These are phyloP conservation scores for Characodon lateralis DNA, from an alignment of 2,797 vertebrate genomes.

Conservation along the genomic window DNA sequence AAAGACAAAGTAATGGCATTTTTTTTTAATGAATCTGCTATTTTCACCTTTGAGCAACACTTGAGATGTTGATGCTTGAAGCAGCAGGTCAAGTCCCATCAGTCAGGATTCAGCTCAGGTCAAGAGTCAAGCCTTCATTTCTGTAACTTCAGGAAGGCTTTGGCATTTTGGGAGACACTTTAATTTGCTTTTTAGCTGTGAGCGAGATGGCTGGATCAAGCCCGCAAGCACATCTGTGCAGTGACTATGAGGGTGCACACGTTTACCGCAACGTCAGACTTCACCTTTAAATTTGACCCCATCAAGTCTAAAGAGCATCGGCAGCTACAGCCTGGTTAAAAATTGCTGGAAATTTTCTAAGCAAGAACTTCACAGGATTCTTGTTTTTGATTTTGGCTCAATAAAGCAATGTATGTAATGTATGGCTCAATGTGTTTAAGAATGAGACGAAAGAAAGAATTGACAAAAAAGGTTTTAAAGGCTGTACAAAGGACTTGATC, in stretches of 20 bases:
- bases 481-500: not conserved
- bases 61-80: constrained; percentile 13
- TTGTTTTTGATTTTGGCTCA: not conserved
- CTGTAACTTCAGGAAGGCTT: not conserved
- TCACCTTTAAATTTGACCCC: constrained; percentile 9
- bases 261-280: constrained; percentile 8
- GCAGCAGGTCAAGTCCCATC: not conserved
- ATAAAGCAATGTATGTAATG: not conserved
- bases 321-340: not conserved
- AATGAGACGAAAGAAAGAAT: not conserved
- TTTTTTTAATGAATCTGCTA: not conserved
- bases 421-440: not conserved
- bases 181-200: not conserved
- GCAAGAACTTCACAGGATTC: not conserved
- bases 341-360: not conserved
- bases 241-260: not conserved
- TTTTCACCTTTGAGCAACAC: not conserved
- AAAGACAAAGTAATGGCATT: not conserved
- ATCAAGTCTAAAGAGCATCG: not conserved
- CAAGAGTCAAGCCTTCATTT: constrained; percentile 6
- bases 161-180: constrained; percentile 5
- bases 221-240: not conserved
- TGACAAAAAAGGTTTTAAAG: not conserved
- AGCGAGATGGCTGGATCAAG: constrained; percentile 15
- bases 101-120: not conserved